These are phyloP conservation scores for Siphlonurus alternatus DNA, from an alignment of 2,888 invertebrate genomes.

Conservation along the genomic window DNA sequence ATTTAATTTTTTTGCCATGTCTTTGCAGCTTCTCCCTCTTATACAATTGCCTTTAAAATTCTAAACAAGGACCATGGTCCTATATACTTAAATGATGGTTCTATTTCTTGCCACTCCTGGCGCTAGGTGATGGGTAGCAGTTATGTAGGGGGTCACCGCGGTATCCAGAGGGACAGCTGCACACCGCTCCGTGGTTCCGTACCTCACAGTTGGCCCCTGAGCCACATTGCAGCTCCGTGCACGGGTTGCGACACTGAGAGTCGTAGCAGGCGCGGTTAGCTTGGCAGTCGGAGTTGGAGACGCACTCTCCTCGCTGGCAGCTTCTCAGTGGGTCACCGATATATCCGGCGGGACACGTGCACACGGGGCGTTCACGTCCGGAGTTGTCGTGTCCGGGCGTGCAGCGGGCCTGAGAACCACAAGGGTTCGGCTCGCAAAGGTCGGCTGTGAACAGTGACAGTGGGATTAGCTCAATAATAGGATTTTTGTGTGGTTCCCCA, in stretches of 20 bases:
- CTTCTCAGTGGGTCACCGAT: conserved; percentile 56
- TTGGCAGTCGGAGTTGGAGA: conserved; percentile 55
- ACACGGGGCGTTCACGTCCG: conserved; percentile 68
- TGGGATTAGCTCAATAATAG: too few species aligned
- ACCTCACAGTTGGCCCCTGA: conserved; percentile 68
- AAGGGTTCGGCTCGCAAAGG: conserved; percentile 74
- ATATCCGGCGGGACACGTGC: conserved; percentile 63
- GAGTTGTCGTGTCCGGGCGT: conserved; percentile 68
- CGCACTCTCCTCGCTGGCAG: conserved; percentile 65
- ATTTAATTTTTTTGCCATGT: too few species aligned
- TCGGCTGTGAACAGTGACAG: conserved; percentile 38
- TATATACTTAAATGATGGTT: too few species aligned
- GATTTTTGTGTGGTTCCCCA: too few species aligned
- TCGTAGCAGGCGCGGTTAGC: conserved; percentile 47
- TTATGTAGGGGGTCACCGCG: conserved; percentile 56
- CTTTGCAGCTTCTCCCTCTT: too few species aligned
- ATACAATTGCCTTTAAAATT: too few species aligned
- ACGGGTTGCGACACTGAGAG: conserved; percentile 52
- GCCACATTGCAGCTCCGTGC: conserved; percentile 60
- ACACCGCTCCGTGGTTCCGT: conserved; percentile 67
- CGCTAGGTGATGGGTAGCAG: conserved; percentile 27
- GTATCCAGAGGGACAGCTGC: conserved; percentile 63
- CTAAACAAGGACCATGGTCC: too few species aligned
- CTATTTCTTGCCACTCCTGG: background rate
- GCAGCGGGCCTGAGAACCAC: conserved; percentile 60